These are phyloP conservation scores for Automeris io DNA, from an alignment of 2,888 invertebrate genomes.

Conservation along the genomic window DNA sequence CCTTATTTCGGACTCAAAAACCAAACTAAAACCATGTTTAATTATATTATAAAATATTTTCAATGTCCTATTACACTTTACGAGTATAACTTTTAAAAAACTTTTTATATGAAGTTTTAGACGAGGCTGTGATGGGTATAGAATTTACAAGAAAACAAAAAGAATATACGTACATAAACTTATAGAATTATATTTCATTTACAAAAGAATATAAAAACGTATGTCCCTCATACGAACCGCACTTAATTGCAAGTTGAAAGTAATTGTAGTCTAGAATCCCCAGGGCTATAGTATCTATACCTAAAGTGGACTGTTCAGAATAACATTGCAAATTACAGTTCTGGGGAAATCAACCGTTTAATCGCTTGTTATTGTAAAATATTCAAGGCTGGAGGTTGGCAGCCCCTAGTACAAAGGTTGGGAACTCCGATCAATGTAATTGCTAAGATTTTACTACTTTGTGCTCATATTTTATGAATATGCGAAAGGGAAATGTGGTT, in stretches of 20 bases:
- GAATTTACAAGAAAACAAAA: neutral
- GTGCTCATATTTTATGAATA: neutral
- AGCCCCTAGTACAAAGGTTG: neutral
- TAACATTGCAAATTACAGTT: neutral
- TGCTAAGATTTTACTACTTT: neutral
- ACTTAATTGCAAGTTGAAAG: constrained; percentile 5
- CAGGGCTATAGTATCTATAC: neutral
- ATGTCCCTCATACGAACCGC: neutral
- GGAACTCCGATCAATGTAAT: neutral
- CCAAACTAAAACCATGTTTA: no score
- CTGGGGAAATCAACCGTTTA: neutral
- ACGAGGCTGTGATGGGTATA: neutral
- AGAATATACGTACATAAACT: neutral
- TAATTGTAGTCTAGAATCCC: constrained; percentile 4
- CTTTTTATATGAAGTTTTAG: neutral
- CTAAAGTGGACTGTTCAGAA: neutral
- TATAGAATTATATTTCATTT: neutral
- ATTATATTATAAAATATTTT: no score
- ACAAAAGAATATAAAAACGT: neutral
- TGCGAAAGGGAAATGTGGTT: no score
- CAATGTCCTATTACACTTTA: no score
- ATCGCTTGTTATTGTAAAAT: neutral
- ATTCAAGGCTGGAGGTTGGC: constrained; percentile 1
- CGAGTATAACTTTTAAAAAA: no score
- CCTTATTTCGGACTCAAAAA: no score